Conservation (phyloP, 2,797 vertebrate species). For the Hydrophis major region DNA sequence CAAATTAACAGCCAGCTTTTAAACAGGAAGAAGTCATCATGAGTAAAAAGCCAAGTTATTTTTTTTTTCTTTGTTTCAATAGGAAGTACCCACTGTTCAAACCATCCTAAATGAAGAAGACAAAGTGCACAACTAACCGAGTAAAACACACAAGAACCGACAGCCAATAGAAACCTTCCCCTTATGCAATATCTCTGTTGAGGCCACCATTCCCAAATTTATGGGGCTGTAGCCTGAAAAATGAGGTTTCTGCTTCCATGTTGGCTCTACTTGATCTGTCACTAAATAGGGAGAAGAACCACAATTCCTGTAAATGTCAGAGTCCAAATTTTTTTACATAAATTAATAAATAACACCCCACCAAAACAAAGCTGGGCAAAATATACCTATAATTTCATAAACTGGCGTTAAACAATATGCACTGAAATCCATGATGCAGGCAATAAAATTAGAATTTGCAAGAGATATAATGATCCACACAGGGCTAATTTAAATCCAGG, state of each 20-base stretch:
- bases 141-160: neutral
- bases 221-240: neutral
- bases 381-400: neutral
- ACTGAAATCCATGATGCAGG: neutral
- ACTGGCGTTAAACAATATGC: neutral
- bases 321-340: too few relatives aligned
- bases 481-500: neutral
- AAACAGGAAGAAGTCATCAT: neutral
- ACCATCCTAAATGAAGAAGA: neutral
- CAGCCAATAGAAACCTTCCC: neutral
- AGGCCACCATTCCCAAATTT: neutral
- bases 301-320: neutral
- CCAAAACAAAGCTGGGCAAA: neutral
- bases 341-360: neutral
- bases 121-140: neutral
- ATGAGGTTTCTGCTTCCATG: neutral
- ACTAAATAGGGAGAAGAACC: neutral
- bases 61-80: neutral
- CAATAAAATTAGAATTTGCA: neutral
- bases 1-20: neutral
- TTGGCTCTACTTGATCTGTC: neutral
- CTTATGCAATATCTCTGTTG: neutral
- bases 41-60: neutral
- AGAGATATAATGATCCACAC: neutral
- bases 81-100: neutral